Conservation (phyloP, 2,888 invertebrate species). For the Horisme vitalbata region DNA sequence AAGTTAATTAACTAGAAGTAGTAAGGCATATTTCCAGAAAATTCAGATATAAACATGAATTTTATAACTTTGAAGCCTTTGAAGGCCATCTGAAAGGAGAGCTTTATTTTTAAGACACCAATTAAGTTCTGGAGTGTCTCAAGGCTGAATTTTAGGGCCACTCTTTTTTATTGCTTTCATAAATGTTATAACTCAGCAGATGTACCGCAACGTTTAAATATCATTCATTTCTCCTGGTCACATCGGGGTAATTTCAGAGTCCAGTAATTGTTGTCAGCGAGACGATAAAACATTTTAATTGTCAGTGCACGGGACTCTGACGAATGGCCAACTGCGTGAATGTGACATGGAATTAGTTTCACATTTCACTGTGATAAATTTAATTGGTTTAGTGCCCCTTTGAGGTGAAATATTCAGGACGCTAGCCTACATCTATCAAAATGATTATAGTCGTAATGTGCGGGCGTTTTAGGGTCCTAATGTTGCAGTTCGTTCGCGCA, state of each 20-base stretch:
- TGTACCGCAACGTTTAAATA: constrained; percentile 17
- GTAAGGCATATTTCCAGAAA: no score
- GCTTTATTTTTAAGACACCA: constrained; percentile 15
- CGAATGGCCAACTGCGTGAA: constrained; percentile 37
- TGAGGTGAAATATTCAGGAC: constrained; percentile 19
- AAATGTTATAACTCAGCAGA: constrained; percentile 29
- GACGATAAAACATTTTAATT: constrained; percentile 48
- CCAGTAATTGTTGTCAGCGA: constrained; percentile 37
- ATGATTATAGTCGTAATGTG: constrained; percentile 7
- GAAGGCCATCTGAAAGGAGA: background rate
- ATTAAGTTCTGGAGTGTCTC: constrained; percentile 24
- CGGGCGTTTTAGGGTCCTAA: constrained; percentile 1
- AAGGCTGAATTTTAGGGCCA: constrained; percentile 30
- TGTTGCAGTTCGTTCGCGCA: no score
- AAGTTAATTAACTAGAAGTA: no score
- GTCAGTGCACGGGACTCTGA: constrained; percentile 43
- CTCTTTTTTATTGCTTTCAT: constrained; percentile 28
- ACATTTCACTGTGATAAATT: constrained; percentile 42
- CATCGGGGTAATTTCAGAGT: constrained; percentile 28
- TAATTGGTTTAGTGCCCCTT: constrained; percentile 35
- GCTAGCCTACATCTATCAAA: constrained; percentile 11
- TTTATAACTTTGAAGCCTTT: no score
- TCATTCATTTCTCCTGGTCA: constrained; percentile 28
- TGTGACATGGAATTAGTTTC: constrained; percentile 39
- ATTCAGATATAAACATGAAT: background rate